Base-by-base conservation (phyloP, 1,140 invertebrate species). In the Onthophagus taurus region DNA sequence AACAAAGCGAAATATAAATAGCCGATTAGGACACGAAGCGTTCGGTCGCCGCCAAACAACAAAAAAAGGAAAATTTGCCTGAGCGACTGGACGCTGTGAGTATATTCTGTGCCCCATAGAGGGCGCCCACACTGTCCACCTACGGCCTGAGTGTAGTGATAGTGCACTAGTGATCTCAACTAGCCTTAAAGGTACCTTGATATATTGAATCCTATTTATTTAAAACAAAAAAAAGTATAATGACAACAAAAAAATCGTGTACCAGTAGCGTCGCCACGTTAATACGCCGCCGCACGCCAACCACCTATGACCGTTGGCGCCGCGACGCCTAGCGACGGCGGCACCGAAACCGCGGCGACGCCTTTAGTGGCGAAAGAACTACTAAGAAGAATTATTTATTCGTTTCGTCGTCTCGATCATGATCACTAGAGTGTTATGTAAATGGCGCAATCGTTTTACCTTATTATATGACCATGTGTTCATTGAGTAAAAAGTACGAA, bases 391-490 rank as follows among this genome's bases (percentile, higher is more conserved):
- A 9, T 34, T 4, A 34, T 9, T 14, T 9, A 34, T 17, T 5
- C 12, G 7, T 17, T 14, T 17, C 4, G 13, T 34, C 3, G 19
- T 36, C 11, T 36, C 16, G 34, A n/a, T 2, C 12, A 33, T 23
- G 20, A 41, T 44, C 44, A 43, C 33, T 49, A 24, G 47, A 48
- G 11, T 30, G 52, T 43, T 49, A 51, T 58, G 45, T 52, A 55
- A 58, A 57, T 59, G 51, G 56, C 51, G 51, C 50, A 58, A 58
- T 59, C 51, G 58, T 47, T 58, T 41, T 48, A 52, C 53, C 54
- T 58, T 59, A 57, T 56, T 58, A 57, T 60, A 39, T 60, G 50
- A 63, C 53, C 55, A 63, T 63, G 59, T 63, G 61, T 63, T 63
- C 61, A 63, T 61, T 60, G 61, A 55, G 55, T 58, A 48, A 57